These are phyloP conservation scores for Lota lota DNA, from an alignment of 2,113 vertebrate species.

Conservation along the genomic window DNA sequence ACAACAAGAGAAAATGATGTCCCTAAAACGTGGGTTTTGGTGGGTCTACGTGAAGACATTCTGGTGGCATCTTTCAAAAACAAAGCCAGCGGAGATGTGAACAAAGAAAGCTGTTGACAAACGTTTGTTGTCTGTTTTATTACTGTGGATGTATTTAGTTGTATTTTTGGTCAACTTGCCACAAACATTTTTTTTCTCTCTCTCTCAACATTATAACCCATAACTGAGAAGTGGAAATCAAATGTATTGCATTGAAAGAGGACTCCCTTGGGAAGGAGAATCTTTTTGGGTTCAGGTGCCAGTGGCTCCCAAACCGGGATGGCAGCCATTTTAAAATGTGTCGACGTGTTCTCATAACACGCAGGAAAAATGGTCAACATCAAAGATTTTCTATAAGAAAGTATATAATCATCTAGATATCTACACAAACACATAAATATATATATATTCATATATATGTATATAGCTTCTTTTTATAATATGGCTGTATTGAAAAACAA, in stretches of 20 bases:
- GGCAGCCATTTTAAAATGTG: conserved; percentile 62
- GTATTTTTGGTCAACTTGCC: conserved; percentile 70
- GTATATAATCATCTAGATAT: conserved; percentile 81
- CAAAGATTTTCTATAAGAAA: conserved; percentile 80
- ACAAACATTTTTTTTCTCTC: conserved; percentile 53
- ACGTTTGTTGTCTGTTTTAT: conserved; percentile 2
- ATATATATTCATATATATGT: conserved; percentile 73
- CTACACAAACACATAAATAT: conserved; percentile 82
- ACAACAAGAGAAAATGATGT: conserved; percentile 1
- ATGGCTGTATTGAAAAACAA: conserved; percentile 77
- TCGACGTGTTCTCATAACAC: conserved; percentile 72
- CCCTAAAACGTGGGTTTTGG: conserved; percentile 23
- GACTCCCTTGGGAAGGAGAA: conserved; percentile 68
- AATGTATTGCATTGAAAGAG: conserved; percentile 72
- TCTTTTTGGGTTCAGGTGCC: conserved; percentile 43
- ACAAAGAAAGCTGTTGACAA: conserved; percentile 8
- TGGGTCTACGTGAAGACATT: not conserved
- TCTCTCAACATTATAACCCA: conserved; percentile 45
- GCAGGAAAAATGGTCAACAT: conserved; percentile 77
- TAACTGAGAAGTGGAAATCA: conserved; percentile 61
- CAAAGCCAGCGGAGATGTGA: conserved; percentile 19
- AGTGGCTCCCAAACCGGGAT: conserved; percentile 60
- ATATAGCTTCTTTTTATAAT: conserved; percentile 71
- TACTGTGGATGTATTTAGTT: conserved; percentile 1
- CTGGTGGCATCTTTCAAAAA: conserved; percentile 26